A percentile compares a stretch with the other conserved stretches of the same genome.
Conservation (phyloP, 2,113 vertebrate genomes). For the Alethe diademata region DNA sequence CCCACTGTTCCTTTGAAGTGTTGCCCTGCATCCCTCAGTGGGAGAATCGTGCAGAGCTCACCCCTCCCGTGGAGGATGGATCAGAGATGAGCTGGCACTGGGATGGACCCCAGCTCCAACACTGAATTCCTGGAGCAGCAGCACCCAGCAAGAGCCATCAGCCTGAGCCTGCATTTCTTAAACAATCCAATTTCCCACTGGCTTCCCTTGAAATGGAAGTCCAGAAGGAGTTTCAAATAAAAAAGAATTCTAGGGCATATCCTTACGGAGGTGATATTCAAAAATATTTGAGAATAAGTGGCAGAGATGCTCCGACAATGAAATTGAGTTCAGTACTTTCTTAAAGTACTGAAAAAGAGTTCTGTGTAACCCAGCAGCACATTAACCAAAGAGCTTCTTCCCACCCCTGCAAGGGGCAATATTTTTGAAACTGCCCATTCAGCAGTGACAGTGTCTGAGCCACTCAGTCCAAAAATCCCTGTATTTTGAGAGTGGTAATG, state of each 20-base stretch:
- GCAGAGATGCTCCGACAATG: neutral
- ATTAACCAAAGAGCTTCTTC: neutral
- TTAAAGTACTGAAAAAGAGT: neutral
- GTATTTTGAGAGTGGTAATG: accelerated
- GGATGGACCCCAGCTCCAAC: neutral
- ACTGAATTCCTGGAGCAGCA: neutral
- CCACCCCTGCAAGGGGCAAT: neutral
- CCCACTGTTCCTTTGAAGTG: neutral
- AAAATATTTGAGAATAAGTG: neutral
- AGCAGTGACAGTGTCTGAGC: neutral
- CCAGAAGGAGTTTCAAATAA: neutral
- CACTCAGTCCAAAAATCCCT: neutral
- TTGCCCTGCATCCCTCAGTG: neutral
- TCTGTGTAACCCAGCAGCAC: neutral
- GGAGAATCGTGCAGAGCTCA: neutral
- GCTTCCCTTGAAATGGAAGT: neutral
- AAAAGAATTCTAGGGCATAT: neutral
- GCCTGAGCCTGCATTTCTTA: neutral
- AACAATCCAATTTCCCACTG: neutral
- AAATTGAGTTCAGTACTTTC: neutral
- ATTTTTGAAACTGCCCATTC: neutral
- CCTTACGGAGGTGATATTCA: neutral
- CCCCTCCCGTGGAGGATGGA: neutral
- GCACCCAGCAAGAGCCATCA: neutral
- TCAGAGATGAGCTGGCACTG: neutral